These are phyloP conservation scores for Myripristis murdjan DNA, from an alignment of 2,797 vertebrate genomes.

Conservation along the genomic window DNA sequence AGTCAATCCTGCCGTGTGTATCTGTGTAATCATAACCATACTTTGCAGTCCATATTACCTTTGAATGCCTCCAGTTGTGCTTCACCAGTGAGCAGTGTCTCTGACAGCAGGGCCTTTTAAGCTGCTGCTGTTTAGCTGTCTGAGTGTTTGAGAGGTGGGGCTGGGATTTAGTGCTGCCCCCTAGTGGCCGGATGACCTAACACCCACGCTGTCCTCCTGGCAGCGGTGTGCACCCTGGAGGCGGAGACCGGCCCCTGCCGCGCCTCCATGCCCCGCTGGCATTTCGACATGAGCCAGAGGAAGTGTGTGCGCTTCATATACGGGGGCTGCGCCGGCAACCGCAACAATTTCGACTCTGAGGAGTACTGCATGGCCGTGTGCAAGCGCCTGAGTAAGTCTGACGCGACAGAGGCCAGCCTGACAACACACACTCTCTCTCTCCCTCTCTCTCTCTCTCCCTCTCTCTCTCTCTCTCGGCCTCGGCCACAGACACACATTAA, in stretches of 20 bases:
- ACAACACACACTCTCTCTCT: conserved; percentile 6
- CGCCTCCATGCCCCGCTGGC: conserved; percentile 96
- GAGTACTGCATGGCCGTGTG: conserved; percentile 99
- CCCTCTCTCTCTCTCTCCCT: conserved; percentile 31
- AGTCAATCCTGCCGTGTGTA: neutral
- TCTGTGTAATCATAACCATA: neutral
- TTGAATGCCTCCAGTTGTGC: too few species aligned
- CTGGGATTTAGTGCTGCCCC: conserved; percentile 60
- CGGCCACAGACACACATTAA: conserved; percentile 18
- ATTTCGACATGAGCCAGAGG: conserved; percentile 93
- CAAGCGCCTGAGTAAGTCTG: conserved; percentile 96
- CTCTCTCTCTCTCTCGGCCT: conserved; percentile 48
- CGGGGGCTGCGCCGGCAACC: conserved; percentile 98
- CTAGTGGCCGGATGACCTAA: conserved; percentile 78
- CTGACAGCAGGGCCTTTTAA: neutral
- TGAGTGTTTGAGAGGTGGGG: too few species aligned
- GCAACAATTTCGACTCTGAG: conserved; percentile 99
- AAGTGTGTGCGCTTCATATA: conserved; percentile 96
- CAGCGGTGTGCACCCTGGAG: conserved; percentile 98
- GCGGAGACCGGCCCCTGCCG: conserved; percentile 96
- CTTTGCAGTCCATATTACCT: neutral
- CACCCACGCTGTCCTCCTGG: conserved; percentile 84
- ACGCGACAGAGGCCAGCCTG: conserved; percentile 40
- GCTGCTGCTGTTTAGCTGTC: neutral
- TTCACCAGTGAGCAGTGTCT: neutral